A percentile compares a stretch with the other conserved stretches of the same genome.
phyloP scores from a whole-genome alignment of 2,113 vertebrate genomes.

The Recurvirostra avosetta region DNA sequence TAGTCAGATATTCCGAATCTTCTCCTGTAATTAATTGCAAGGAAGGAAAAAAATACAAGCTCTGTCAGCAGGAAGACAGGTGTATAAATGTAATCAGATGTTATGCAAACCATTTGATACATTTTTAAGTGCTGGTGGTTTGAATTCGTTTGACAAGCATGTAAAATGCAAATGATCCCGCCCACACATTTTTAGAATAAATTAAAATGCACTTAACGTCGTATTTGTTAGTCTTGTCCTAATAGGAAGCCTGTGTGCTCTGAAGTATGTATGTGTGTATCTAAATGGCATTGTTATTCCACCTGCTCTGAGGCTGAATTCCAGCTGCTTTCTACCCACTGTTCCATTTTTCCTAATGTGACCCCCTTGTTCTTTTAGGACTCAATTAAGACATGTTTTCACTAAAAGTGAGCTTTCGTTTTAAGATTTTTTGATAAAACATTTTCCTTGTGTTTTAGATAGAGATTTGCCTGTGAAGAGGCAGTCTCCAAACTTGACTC shows the following conservation, averaged over 20 bases:
- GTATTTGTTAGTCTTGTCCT: constrained; percentile 50
- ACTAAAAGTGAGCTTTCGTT: background rate
- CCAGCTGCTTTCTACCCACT: background rate
- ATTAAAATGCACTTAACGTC: constrained; percentile 60
- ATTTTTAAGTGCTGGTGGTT: constrained; percentile 57
- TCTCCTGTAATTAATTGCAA: constrained; percentile 48
- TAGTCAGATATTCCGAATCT: background rate
- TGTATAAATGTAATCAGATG: constrained; percentile 65
- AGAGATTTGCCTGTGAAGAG: background rate
- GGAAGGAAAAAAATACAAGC: constrained; percentile 37
- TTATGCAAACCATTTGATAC: constrained; percentile 57
- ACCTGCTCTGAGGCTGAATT: constrained; percentile 17
- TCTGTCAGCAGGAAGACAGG: constrained; percentile 46
- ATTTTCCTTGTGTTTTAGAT: background rate
- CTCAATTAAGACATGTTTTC: background rate
- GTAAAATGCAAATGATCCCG: constrained; percentile 63
- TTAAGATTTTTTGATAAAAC: background rate
- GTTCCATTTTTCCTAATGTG: background rate
- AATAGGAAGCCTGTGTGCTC: constrained; percentile 24
- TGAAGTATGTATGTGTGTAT: background rate
- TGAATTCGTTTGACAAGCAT: constrained; percentile 58
- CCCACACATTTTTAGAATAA: constrained; percentile 63
- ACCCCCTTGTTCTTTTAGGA: background rate
- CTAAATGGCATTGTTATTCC: constrained; percentile 16
- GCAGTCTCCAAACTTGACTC: background rate